Conservation (phyloP, 2,113 vertebrate genomes). For the Podarcis muralis region DNA sequence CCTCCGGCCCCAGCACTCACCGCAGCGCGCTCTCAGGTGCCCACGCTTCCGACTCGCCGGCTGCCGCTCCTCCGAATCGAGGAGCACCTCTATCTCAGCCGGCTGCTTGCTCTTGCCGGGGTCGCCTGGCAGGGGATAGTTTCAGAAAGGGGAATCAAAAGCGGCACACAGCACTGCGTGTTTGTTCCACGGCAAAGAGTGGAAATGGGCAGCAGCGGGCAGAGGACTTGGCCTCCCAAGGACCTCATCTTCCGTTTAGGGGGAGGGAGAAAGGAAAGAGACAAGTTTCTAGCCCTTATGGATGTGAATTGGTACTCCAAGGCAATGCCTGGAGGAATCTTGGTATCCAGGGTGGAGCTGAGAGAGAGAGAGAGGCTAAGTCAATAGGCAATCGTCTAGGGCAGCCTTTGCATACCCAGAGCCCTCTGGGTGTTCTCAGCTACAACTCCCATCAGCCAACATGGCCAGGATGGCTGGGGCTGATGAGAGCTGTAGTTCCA, state of each 20-base stretch:
- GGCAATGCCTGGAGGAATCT: neutral
- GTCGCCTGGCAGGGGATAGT: conserved; percentile 13
- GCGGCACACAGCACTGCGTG: neutral
- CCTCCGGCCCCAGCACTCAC: conserved; percentile 24
- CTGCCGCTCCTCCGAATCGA: conserved; percentile 66
- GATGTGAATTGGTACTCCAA: neutral
- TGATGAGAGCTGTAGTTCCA: no score
- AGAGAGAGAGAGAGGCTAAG: no score
- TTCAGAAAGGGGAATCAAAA: neutral
- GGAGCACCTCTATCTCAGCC: conserved; percentile 73
- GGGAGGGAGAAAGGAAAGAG: neutral
- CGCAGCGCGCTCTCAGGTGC: conserved; percentile 49
- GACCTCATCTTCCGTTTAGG: neutral
- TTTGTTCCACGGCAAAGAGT: neutral
- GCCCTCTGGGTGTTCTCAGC: no score
- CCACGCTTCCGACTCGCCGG: conserved; percentile 45
- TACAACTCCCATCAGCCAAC: no score
- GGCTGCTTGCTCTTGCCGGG: conserved; percentile 22
- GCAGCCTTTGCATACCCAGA: neutral
- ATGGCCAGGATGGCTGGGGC: no score
- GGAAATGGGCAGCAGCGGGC: neutral
- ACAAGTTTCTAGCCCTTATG: neutral
- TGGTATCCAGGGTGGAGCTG: no score
- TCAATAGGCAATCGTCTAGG: neutral
- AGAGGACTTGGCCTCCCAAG: neutral